phyloP scores from a whole-genome alignment of 2,888 invertebrate genomes.

The Patella depressa region DNA sequence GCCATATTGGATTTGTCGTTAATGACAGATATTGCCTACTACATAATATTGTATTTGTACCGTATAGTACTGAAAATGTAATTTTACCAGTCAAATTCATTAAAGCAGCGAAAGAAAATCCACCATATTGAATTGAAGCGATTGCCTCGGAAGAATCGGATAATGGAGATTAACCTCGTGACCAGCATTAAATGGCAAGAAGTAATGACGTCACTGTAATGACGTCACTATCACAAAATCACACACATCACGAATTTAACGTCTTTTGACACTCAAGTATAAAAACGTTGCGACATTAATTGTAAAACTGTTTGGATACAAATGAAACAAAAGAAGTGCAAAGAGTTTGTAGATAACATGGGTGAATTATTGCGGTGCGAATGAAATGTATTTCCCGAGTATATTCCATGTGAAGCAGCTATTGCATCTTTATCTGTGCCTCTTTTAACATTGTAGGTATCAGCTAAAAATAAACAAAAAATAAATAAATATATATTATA shows the following conservation, averaged over 20 bases:
- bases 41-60: too few relatives aligned
- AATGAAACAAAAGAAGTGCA: not conserved
- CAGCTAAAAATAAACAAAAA: not conserved
- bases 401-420: not conserved
- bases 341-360: not conserved
- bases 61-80: too few relatives aligned
- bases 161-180: too few relatives aligned
- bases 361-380: not conserved
- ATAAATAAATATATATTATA: not conserved
- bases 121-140: too few relatives aligned
- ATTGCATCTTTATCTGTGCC: not conserved
- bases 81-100: too few relatives aligned
- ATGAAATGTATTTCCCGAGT: not conserved
- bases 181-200: not conserved
- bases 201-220: constrained; percentile 6
- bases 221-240: not conserved
- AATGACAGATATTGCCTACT: too few relatives aligned
- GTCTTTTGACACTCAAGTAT: not conserved
- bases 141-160: too few relatives aligned
- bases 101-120: too few relatives aligned
- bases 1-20: too few relatives aligned
- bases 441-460: not conserved
- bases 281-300: not conserved
- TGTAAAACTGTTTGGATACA: not conserved
- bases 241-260: not conserved